Base-by-base conservation (phyloP, 2,888 invertebrate species). In the Ephialtes manifestator region DNA sequence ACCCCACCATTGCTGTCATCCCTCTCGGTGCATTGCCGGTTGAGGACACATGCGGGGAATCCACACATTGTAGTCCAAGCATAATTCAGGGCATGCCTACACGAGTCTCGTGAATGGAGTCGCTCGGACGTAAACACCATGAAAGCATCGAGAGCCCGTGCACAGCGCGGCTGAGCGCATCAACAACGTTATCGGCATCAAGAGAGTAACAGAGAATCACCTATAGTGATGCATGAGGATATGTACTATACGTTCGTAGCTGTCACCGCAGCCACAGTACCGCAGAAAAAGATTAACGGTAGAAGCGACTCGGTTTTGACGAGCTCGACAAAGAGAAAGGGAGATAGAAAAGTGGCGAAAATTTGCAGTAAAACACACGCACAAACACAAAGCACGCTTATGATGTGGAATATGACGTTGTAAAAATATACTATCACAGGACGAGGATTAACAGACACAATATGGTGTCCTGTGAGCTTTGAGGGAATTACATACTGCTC, bases 81-180 rank as follows among this genome's bases (percentile, higher is more conserved):
- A 84, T 77, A 84, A 84, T 84, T 78, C 81, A 75, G 46, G 15
- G 46, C 70, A 60, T 65, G 78, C 78, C 60, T 35, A 39, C 71
- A 51, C 58, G 77, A 78, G 63, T 70, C 63, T 70, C 53, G 55
- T 81, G 78, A 84, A 81, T 78, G 35, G 63, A 81, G 10, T 74
- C 81, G 53, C 43, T 75, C 70, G 70, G 48, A 53, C 63, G 81
- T 48, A 75, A 84, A 81, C 81, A 65, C 55, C 65, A 51, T 70
- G 70, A 46, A 81, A 74, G 63, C 74, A 70, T 79, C 70, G 28
- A 46, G 18, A 46, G 51, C 72, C 74, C 53, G 39, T 48, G 63
- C 68, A 72, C 60, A 55, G 39, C 55, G 60, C 75, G 10, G 24
- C 60, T 55, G 63, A 84, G 48, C 70, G 63, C 81, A 81, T 78